These are phyloP conservation scores for Perca flavescens DNA, from an alignment of 2,113 vertebrate species.

Conservation along the genomic window DNA sequence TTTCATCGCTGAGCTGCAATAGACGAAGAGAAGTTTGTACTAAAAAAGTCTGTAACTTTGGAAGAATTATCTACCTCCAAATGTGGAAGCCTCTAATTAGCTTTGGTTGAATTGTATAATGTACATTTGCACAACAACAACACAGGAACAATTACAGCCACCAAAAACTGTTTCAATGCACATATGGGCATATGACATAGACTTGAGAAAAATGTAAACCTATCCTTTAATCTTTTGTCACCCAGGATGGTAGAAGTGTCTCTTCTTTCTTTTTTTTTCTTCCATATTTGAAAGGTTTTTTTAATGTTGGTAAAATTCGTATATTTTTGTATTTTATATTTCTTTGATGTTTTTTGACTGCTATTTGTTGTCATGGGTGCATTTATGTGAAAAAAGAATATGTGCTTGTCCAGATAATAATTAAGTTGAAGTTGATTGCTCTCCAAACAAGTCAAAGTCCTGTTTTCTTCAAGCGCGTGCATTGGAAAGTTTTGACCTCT, in stretches of 20 bases:
- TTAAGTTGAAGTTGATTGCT: neutral
- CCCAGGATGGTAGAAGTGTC: neutral
- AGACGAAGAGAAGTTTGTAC: neutral
- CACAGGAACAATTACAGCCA: neutral
- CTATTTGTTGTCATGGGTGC: neutral
- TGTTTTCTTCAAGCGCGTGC: neutral
- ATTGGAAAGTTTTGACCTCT: neutral
- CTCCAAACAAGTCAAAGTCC: neutral
- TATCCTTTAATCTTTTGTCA: neutral
- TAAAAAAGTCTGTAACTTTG: neutral
- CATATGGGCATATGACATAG: neutral
- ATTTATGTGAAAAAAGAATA: neutral
- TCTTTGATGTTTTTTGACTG: neutral
- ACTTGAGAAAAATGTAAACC: neutral
- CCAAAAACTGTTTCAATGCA: neutral
- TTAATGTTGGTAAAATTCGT: fast-evolving
- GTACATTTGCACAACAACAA: neutral
- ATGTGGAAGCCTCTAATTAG: neutral
- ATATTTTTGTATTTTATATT: neutral
- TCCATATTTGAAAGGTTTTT: neutral
- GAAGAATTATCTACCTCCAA: neutral
- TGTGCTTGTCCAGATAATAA: neutral
- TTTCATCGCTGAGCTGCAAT: neutral
- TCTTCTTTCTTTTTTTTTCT: neutral
- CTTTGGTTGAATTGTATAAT: neutral